Conservation (phyloP, 2,797 vertebrate genomes). For the Decapterus maruadsi region DNA sequence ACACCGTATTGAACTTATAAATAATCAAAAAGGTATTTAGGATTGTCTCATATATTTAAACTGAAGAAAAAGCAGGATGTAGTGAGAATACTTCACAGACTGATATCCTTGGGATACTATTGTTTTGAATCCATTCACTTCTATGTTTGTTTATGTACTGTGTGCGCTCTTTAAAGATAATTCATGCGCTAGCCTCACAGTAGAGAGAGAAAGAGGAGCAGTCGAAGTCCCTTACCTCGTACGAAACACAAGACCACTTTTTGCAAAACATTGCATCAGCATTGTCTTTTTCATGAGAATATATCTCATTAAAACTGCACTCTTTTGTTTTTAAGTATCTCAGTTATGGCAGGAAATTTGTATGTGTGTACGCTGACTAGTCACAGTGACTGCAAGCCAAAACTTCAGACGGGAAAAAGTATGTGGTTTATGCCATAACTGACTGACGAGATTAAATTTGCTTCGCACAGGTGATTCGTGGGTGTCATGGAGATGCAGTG, state of each 20-base stretch:
- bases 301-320: background rate
- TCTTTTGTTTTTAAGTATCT: too few species aligned
- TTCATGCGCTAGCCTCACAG: background rate
- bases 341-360: background rate
- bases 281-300: conserved; percentile 1
- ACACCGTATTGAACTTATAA: background rate
- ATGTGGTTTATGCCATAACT: background rate
- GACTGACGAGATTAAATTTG: background rate
- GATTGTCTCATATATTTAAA: background rate
- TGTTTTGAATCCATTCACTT: background rate
- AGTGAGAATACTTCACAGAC: background rate
- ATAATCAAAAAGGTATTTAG: background rate
- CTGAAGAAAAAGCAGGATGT: background rate
- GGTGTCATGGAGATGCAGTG: too few species aligned
- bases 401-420: background rate
- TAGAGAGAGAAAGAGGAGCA: background rate
- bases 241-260: background rate
- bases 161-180: background rate
- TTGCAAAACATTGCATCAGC: background rate
- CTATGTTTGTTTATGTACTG: background rate
- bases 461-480: background rate
- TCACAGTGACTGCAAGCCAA: background rate
- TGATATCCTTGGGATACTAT: background rate
- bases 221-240: background rate
- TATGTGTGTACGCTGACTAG: background rate